phyloP scores from a whole-genome alignment of 2,888 invertebrate species.

The Protophormia terraenovae region DNA sequence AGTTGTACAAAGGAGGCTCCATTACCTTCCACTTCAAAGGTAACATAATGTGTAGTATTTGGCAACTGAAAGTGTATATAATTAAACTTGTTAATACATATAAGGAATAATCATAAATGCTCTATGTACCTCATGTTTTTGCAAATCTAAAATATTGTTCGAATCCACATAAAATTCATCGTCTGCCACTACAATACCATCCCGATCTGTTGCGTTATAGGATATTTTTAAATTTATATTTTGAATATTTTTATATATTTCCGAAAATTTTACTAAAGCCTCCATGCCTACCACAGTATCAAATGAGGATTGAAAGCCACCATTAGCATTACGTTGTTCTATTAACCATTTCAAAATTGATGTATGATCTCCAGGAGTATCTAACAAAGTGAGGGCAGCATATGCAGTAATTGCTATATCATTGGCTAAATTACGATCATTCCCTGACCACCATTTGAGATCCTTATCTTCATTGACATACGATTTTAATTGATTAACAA shows the following conservation, averaged over 20 bases:
- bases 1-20: slow-evolving; percentile 89
- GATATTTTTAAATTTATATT: slow-evolving; percentile 24
- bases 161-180: slow-evolving; percentile 82
- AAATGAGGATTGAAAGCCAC: slow-evolving; percentile 88
- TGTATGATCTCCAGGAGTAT: slow-evolving; percentile 72
- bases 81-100: neutral
- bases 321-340: slow-evolving; percentile 84
- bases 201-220: slow-evolving; percentile 14
- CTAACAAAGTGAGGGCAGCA: slow-evolving; percentile 86
- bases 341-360: slow-evolving; percentile 87
- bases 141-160: slow-evolving; percentile 89
- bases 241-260: slow-evolving; percentile 80
- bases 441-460: slow-evolving; percentile 88
- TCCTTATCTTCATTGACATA: slow-evolving; percentile 80
- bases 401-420: slow-evolving; percentile 92
- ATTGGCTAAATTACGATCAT: slow-evolving; percentile 83
- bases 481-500: slow-evolving; percentile 81
- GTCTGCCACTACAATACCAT: slow-evolving; percentile 4
- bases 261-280: slow-evolving; percentile 85
- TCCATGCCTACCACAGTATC: slow-evolving; percentile 88
- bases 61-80: slow-evolving; percentile 16
- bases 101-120: too few species aligned
- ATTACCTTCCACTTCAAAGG: slow-evolving; percentile 87
- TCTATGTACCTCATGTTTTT: slow-evolving; percentile 87
- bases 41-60: slow-evolving; percentile 83